These are phyloP conservation scores for Cricetomys ansorgei DNA, from an alignment of 2,113 vertebrate genomes.

Conservation along the genomic window DNA sequence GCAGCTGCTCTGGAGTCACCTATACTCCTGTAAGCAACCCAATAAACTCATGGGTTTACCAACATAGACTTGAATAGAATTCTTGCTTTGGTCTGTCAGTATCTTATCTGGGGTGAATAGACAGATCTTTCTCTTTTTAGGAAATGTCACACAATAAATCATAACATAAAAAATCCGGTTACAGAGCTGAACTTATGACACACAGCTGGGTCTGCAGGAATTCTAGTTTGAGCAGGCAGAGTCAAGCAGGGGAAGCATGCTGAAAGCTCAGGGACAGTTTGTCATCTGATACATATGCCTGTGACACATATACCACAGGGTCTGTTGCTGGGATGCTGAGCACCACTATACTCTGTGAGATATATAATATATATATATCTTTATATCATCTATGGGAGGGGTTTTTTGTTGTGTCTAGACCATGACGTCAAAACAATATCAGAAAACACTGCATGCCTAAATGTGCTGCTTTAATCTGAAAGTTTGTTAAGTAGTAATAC, in stretches of 20 bases:
- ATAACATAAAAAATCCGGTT: not conserved
- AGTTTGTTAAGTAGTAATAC: not conserved
- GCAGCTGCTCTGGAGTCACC: not conserved
- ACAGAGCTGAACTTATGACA: not conserved
- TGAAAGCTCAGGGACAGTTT: not conserved
- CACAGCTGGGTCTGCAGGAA: not conserved
- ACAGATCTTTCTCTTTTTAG: not conserved
- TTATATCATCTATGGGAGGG: not conserved
- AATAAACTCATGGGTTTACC: not conserved
- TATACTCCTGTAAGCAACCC: not conserved
- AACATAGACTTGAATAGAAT: not conserved
- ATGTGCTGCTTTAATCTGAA: not conserved
- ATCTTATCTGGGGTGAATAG: not conserved
- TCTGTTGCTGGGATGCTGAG: not conserved
- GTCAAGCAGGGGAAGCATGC: not conserved
- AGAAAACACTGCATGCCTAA: not conserved
- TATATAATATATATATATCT: no score
- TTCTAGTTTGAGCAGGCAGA: not conserved
- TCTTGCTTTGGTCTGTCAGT: not conserved
- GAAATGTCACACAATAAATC: not conserved
- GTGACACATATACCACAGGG: not conserved
- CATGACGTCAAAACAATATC: not conserved
- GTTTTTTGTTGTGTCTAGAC: not conserved
- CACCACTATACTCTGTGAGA: not conserved
- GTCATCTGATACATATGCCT: not conserved